A percentile compares a stretch with the other conserved stretches of the same genome.
phyloP scores from a whole-genome alignment of 1,140 invertebrate species.

The Luehdorfia chinensis region DNA sequence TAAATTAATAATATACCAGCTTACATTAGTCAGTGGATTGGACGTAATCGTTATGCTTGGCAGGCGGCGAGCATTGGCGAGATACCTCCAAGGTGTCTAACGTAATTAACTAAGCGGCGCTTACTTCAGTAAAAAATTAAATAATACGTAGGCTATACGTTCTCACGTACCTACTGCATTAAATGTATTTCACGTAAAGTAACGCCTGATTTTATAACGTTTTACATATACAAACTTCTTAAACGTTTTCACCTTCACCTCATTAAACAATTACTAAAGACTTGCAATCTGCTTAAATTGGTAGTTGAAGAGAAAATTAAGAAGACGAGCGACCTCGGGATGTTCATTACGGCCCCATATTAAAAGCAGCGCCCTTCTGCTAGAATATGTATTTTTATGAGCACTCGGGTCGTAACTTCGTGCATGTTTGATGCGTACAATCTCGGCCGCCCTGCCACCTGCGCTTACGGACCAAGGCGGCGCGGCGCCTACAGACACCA shows the following conservation, averaged over 20 bases:
- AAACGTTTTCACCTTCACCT: constrained; percentile 31
- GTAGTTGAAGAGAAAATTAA: constrained; percentile 65
- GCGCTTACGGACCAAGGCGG: constrained; percentile 13
- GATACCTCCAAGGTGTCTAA: too few relatives aligned
- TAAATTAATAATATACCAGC: too few relatives aligned
- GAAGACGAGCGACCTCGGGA: constrained; percentile 51
- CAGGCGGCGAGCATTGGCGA: too few relatives aligned
- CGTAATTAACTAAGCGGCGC: too few relatives aligned
- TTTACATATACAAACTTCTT: too few relatives aligned
- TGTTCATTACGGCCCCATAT: constrained; percentile 62
- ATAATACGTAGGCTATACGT: too few relatives aligned
- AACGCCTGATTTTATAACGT: too few relatives aligned
- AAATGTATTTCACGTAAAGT: too few relatives aligned
- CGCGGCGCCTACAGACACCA: neutral
- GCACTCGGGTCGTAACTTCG: constrained; percentile 39
- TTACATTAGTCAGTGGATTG: too few relatives aligned
- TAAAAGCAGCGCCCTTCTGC: constrained; percentile 63
- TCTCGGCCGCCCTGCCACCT: constrained; percentile 43
- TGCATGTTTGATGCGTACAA: constrained; percentile 68
- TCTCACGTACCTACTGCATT: too few relatives aligned
- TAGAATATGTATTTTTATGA: constrained; percentile 76
- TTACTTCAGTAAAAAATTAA: too few relatives aligned
- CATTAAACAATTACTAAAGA: constrained; percentile 46
- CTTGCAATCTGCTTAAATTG: constrained; percentile 47
- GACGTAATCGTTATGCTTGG: too few relatives aligned